Evolutionary conservation across 2,797 vertebrate species (phyloP).

Genomic region (Ciconia nigra): DNA sequence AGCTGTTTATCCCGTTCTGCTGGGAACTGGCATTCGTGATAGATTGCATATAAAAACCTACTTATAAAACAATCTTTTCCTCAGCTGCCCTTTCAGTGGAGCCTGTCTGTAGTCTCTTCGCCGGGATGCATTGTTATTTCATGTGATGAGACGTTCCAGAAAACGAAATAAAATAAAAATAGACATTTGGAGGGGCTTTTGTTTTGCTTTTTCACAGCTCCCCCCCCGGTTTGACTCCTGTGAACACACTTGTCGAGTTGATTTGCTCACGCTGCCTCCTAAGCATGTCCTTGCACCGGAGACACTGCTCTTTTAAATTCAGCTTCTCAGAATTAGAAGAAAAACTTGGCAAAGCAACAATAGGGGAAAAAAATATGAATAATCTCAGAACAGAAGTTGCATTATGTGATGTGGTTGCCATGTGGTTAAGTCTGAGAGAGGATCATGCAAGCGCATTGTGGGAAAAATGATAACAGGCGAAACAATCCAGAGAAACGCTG

Average conservation of each 20-base stretch:
- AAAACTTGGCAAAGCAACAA: conserved; percentile 22
- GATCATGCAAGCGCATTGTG: neutral
- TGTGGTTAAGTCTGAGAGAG: conserved; percentile 28
- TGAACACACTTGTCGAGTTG: conserved; percentile 3
- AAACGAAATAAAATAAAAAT: neutral
- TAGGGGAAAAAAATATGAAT: neutral
- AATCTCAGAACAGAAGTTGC: conserved; percentile 39
- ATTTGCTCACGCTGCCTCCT: conserved; percentile 23
- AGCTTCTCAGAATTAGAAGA: conserved; percentile 26
- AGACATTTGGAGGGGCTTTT: conserved; percentile 45
- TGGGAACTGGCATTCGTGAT: neutral
- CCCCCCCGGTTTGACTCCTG: neutral
- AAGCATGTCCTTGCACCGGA: neutral
- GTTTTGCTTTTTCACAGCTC: neutral
- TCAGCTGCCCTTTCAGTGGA: neutral
- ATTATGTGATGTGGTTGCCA: conserved; percentile 14
- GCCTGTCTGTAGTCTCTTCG: neutral
- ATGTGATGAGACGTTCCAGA: neutral
- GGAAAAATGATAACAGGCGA: neutral
- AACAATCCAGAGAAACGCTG: neutral
- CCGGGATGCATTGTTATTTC: neutral
- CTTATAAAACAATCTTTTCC: neutral
- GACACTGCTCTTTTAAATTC: conserved; percentile 48
- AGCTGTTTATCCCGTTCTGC: neutral
- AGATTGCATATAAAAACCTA: neutral